phyloP scores from a whole-genome alignment of 2,113 vertebrate species.

The Patagioenas fasciata region DNA sequence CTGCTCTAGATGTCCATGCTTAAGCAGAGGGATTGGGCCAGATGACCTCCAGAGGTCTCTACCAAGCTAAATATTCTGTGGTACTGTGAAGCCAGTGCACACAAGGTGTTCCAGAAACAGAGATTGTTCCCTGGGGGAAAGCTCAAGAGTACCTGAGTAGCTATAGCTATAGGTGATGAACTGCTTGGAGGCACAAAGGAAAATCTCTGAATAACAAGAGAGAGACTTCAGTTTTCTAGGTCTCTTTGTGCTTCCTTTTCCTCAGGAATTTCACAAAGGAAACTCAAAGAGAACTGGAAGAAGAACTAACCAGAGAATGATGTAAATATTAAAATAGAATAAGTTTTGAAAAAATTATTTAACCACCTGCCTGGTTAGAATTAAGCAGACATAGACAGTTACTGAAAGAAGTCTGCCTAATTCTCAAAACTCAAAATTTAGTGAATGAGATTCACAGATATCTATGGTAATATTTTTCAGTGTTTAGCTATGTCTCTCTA shows the following conservation, averaged over 20 bases:
- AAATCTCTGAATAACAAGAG: background rate
- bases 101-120: background rate
- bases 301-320: background rate
- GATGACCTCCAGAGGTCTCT: background rate
- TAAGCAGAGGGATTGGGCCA: background rate
- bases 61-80: background rate
- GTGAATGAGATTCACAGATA: background rate
- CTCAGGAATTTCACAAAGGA: background rate
- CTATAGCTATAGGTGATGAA: background rate
- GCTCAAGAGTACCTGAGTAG: background rate
- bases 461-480: background rate
- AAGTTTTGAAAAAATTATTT: background rate
- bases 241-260: background rate
- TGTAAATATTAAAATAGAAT: background rate
- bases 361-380: background rate
- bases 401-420: background rate
- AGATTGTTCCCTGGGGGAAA: background rate
- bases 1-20: background rate
- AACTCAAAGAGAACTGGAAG: background rate
- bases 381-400: background rate
- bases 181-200: background rate
- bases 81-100: background rate
- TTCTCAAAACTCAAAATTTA: background rate
- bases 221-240: background rate
- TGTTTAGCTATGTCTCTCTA: background rate